phyloP scores from a whole-genome alignment of 2,888 invertebrate genomes.

The Coremacera marginata region DNA sequence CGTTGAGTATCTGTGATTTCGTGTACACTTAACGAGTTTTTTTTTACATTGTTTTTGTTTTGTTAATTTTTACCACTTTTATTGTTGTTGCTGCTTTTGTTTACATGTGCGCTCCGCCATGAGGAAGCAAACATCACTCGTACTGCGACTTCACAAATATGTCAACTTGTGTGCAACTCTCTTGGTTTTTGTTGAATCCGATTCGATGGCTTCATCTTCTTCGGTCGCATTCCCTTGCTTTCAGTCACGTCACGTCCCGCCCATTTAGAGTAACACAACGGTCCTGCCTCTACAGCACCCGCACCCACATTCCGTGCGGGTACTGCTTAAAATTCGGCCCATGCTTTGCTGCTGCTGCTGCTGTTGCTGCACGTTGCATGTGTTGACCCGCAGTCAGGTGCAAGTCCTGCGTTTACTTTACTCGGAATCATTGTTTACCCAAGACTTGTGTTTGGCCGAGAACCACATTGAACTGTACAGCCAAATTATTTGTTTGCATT shows the following conservation, averaged over 20 bases:
- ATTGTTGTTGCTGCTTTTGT: slow-evolving; percentile 16
- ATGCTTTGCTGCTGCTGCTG: not conserved
- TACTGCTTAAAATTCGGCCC: slow-evolving; percentile 38
- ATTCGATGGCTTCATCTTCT: slow-evolving; percentile 40
- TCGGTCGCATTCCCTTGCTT: slow-evolving; percentile 37
- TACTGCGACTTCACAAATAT: not conserved
- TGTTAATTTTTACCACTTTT: slow-evolving; percentile 18
- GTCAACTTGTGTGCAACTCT: not conserved
- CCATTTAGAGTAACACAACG: slow-evolving; percentile 31
- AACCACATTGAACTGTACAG: slow-evolving; percentile 33
- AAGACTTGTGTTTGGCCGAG: slow-evolving; percentile 20
- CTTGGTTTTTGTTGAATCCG: slow-evolving; percentile 42
- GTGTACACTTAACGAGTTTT: slow-evolving; percentile 7
- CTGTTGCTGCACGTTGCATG: not conserved
- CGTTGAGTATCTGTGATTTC: slow-evolving; percentile 7
- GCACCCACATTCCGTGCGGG: not conserved
- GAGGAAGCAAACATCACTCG: slow-evolving; percentile 42
- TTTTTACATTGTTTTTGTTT: not conserved
- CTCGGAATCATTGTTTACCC: slow-evolving; percentile 27
- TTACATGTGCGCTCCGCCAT: slow-evolving; percentile 22
- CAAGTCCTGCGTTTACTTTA: slow-evolving; percentile 25
- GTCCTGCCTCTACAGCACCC: not conserved
- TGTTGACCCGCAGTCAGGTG: slow-evolving; percentile 29
- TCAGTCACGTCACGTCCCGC: slow-evolving; percentile 44
- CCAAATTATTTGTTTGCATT: slow-evolving; percentile 20